Conservation (phyloP, 2,113 vertebrate genomes). For the Neotoma lepida region DNA sequence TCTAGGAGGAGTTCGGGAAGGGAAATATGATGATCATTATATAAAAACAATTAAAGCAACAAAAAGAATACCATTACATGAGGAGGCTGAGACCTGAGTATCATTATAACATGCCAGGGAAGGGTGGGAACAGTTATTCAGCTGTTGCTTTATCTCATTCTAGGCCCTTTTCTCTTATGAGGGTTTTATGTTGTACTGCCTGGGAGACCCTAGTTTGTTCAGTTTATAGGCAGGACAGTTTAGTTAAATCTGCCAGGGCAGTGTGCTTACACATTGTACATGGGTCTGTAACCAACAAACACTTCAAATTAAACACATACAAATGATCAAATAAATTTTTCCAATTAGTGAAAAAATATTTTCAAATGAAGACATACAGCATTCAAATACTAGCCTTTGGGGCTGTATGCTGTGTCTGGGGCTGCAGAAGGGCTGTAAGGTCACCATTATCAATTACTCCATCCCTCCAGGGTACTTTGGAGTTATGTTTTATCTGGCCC, state of each 20-base stretch:
- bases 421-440: conserved; percentile 10
- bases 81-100: neutral
- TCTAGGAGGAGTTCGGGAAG: neutral
- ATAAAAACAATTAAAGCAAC: neutral
- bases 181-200: neutral
- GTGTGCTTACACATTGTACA: neutral
- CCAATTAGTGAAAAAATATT: conserved; percentile 5
- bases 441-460: conserved; percentile 64
- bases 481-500: conserved; percentile 69
- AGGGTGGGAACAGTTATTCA: neutral
- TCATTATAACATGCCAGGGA: neutral
- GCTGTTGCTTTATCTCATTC: neutral
- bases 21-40: neutral
- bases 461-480: conserved; percentile 47
- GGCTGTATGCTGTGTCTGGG: conserved; percentile 25
- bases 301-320: neutral
- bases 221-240: neutral
- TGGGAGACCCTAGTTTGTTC: neutral
- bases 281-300: neutral
- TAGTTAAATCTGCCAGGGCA: neutral
- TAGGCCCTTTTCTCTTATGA: neutral
- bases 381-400: conserved; percentile 6
- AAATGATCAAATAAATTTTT: neutral
- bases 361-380: conserved; percentile 24
- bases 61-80: neutral